Evolutionary conservation across 2,888 invertebrate genomes (phyloP).

Genomic region (Rotaria sp.): DNA sequence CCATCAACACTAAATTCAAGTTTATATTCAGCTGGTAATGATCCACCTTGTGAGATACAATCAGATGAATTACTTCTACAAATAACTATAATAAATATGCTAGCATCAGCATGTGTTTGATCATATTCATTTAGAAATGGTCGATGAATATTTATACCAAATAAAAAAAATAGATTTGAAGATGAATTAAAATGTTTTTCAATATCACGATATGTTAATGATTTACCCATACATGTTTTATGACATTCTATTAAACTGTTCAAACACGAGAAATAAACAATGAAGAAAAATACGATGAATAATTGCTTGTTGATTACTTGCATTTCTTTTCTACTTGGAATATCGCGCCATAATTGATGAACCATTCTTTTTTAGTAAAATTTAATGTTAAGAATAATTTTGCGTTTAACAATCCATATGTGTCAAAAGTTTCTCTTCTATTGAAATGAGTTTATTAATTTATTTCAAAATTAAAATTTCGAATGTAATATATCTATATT

Average conservation of each 20-base stretch:
- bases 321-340: not conserved
- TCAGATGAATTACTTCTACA: not conserved
- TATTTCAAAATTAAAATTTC: too few relatives aligned
- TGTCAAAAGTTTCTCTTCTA: too few relatives aligned
- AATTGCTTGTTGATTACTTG: not conserved
- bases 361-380: not conserved
- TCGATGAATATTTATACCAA: not conserved
- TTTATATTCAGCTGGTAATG: not conserved
- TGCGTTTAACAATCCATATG: too few relatives aligned
- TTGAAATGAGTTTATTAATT: too few relatives aligned
- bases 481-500: too few relatives aligned
- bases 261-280: not conserved
- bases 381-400: too few relatives aligned
- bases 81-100: not conserved
- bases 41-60: not conserved
- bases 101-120: not conserved
- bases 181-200: not conserved
- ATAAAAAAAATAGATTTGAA: not conserved
- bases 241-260: not conserved
- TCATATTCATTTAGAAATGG: not conserved
- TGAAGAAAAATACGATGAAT: not conserved
- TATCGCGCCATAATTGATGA: not conserved
- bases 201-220: not conserved
- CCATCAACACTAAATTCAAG: constrained; percentile 1
- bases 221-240: not conserved